Evolutionary conservation across 2,888 invertebrate genomes (phyloP).

Genomic region (Salticus scenicus): DNA sequence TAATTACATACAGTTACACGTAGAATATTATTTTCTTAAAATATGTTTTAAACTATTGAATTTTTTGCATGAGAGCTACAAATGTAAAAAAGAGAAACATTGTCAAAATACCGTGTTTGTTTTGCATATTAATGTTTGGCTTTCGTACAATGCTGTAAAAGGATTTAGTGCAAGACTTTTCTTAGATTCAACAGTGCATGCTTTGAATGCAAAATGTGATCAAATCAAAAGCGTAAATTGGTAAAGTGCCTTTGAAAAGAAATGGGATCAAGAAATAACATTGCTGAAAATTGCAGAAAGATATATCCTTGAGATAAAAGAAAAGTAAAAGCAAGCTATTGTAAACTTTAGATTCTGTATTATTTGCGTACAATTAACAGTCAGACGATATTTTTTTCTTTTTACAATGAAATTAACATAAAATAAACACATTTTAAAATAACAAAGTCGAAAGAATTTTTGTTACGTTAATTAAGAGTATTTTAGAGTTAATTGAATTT

Average conservation of each 20-base stretch:
- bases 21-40: too few species aligned
- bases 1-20: too few species aligned
- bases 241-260: slow-evolving; percentile 5
- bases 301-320: not conserved
- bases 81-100: not conserved
- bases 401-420: not conserved
- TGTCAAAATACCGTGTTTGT: not conserved
- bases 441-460: too few species aligned
- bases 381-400: not conserved
- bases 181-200: not conserved
- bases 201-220: not conserved
- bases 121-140: not conserved
- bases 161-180: not conserved
- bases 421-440: too few species aligned
- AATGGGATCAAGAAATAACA: slow-evolving; percentile 7
- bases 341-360: not conserved
- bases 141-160: not conserved
- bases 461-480: too few species aligned
- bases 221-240: not conserved
- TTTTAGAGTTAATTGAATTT: too few species aligned
- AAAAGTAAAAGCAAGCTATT: not conserved
- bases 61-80: too few species aligned
- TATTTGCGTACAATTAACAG: not conserved
- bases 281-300: not conserved
- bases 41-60: too few species aligned